phyloP scores from a whole-genome alignment of 2,797 vertebrate genomes.

The Megaceryle alcyon region DNA sequence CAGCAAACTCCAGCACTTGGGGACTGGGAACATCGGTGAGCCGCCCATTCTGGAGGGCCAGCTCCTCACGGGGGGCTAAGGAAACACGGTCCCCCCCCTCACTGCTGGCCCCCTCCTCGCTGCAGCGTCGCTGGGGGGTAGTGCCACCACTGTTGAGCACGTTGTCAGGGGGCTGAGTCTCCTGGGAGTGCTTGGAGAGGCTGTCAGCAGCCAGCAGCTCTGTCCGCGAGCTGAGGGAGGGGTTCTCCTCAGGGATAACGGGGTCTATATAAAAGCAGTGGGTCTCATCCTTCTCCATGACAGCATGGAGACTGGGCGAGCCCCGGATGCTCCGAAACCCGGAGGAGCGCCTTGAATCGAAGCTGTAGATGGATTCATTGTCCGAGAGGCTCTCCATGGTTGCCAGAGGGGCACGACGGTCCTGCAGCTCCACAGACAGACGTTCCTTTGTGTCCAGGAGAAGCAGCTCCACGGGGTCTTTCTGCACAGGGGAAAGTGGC shows the following conservation, averaged over 20 bases:
- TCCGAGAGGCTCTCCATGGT: slow-evolving; percentile 98
- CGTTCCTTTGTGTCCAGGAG: slow-evolving; percentile 93
- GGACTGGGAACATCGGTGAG: slow-evolving; percentile 86
- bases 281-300: slow-evolving; percentile 85
- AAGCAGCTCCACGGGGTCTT: slow-evolving; percentile 90
- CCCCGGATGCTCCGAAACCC: slow-evolving; percentile 91
- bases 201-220: slow-evolving; percentile 93
- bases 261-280: slow-evolving; percentile 91
- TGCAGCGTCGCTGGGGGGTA: slow-evolving; percentile 79
- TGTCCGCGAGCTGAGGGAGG: slow-evolving; percentile 95
- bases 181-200: slow-evolving; percentile 85
- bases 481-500: slow-evolving; percentile 78
- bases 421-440: slow-evolving; percentile 90
- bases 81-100: slow-evolving; percentile 47
- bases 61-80: slow-evolving; percentile 60
- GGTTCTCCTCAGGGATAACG: slow-evolving; percentile 95
- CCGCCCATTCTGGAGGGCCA: slow-evolving; percentile 77
- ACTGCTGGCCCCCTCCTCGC: slow-evolving; percentile 60
- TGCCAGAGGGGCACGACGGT: slow-evolving; percentile 92
- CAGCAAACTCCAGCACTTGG: slow-evolving; percentile 95
- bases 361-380: slow-evolving; percentile 95
- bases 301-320: slow-evolving; percentile 92
- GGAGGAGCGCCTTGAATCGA: slow-evolving; percentile 95
- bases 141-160: slow-evolving; percentile 71
- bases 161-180: slow-evolving; percentile 79